Base-by-base conservation (phyloP, 2,797 vertebrate genomes). In the Aeoliscus strigatus region DNA sequence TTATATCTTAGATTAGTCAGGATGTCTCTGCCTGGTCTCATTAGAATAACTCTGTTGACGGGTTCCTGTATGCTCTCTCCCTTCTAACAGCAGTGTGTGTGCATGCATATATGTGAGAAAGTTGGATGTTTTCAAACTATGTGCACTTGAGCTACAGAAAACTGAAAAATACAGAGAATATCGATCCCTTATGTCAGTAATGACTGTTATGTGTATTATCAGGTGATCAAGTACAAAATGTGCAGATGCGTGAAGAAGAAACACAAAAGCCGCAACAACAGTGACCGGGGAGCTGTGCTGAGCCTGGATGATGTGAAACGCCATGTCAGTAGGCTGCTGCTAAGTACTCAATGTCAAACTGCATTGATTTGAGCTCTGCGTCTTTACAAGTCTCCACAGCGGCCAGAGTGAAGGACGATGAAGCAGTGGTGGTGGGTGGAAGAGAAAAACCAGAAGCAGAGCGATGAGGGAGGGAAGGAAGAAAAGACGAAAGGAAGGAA, bases 291-390 rank as follows among this genome's bases (percentile, higher is more conserved):
- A 48, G 90, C 94, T 11, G 90, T 92, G 9, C 88, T 98, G 78
- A 97, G 93, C 83, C 89, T 98, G 90, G 96, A 98, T 15, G 93
- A 98, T 48, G 93, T 98, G 68, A 96, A 98, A 68, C 93, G 90
- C 82, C 94, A 98, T 35, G 96, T 97, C 72, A 97, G 94, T 90
- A 68, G 57, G 52, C 65, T 26, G 34, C 66, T 42, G 50, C 57
- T 43, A 28, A 69, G 56, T 54, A 62, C 52, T 60, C 29, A 55
- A 36, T 66, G 60, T 69, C 65, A 66, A n/a, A 43, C 21, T 27
- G 37, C 35, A 43, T 54, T 10, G 40, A 29, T 18, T 39, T 46
- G 67, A 74, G 50, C 11, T 23, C 43, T 52, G 46, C 58, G 42
- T 61, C 53, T 53, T 30, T 25, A 10, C 33, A 31, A 28, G 39